Evolutionary conservation across 37 sponge, comb jelly and placozoan species (phyloP), one percentile per base, ranked within the genome.

Genomic region (Beroe ovata): DNA sequence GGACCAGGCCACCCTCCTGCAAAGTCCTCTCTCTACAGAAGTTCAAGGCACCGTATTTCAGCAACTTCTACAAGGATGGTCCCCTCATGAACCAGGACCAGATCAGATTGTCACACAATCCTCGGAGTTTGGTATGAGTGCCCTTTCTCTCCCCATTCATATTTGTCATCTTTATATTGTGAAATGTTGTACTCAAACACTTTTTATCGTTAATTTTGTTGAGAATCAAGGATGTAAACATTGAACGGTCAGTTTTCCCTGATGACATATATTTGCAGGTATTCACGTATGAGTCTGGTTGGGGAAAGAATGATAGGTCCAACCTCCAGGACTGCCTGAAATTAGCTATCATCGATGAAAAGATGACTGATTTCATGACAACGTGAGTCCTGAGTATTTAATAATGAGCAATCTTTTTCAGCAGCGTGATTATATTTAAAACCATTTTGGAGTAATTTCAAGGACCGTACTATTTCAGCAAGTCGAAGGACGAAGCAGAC

Each of bases 11-110:
- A 6, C 23, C 22, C 23, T 21, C 4, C 84, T 77, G 36, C 22
- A 77, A 77, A 54, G 41, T 40, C 4, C 0, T 77, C 23, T 77
- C 84, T 54, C 84, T 77, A 3, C 54, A 39, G 42, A 42, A 54
- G 47, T 77, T 77, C 54, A 77, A 77, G 47, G 23, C 84, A 1
- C 84, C 84, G 18, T 77, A 77, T 25, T 77, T 77, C 84, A 32
- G 38, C 54, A 42, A 77, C 54, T 41, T 21, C 47, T 42, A 39
- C 54, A 39, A 42, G 47, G 21, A 32, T 36, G 84, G 84, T 42
- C 84, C 84, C 33, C 42, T 30, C 21, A n/a, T 42, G 28, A 77
- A 77, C 84, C 25, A n/a, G n/a, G 84, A 77, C 54, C 84, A 40
- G 54, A 4, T 77, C 47, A 41, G 28, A 40, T 54, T 77, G 1